Evolutionary conservation across 2,888 invertebrate genomes (phyloP).

Genomic region (Gastrophysa polygoni): DNA sequence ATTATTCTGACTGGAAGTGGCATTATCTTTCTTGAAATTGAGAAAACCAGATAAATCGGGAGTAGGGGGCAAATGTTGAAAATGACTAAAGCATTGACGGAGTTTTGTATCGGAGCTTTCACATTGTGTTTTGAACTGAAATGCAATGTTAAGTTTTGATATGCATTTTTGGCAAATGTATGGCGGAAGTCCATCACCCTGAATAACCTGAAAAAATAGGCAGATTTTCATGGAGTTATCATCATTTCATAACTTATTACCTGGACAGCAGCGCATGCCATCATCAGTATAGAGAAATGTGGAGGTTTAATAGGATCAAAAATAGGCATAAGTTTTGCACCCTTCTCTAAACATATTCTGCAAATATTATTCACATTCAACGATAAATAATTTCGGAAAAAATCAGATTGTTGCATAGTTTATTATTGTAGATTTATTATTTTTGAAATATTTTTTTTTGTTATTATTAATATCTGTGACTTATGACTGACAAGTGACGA

Average conservation of each 20-base stretch:
- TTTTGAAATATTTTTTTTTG: no score
- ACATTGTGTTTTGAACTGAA: constrained; percentile 58
- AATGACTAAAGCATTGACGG: constrained; percentile 52
- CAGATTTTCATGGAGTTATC: background rate
- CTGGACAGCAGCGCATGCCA: constrained; percentile 58
- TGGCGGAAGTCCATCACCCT: constrained; percentile 56
- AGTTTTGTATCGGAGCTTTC: constrained; percentile 56
- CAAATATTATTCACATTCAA: constrained; percentile 58
- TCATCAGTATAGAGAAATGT: constrained; percentile 57
- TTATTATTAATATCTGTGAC: no score
- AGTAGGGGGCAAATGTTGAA: constrained; percentile 46
- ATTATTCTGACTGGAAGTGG: constrained; percentile 23
- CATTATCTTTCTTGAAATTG: constrained; percentile 48
- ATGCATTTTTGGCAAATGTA: constrained; percentile 58
- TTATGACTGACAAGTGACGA: no score
- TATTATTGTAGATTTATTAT: constrained; percentile 44
- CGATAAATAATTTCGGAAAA: constrained; percentile 56
- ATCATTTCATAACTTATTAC: constrained; percentile 40
- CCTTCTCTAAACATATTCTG: constrained; percentile 56
- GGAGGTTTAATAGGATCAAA: constrained; percentile 58
- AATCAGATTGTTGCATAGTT: constrained; percentile 48
- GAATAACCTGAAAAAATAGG: constrained; percentile 49
- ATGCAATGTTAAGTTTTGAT: constrained; percentile 55
- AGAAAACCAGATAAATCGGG: constrained; percentile 51
- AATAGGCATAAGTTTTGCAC: constrained; percentile 56